Percentiles rank a stretch among this genome's conserved stretches.
These are phyloP conservation scores for Pyrochroa serraticornis DNA, from an alignment of 2,888 invertebrate species.

Conservation along the genomic window DNA sequence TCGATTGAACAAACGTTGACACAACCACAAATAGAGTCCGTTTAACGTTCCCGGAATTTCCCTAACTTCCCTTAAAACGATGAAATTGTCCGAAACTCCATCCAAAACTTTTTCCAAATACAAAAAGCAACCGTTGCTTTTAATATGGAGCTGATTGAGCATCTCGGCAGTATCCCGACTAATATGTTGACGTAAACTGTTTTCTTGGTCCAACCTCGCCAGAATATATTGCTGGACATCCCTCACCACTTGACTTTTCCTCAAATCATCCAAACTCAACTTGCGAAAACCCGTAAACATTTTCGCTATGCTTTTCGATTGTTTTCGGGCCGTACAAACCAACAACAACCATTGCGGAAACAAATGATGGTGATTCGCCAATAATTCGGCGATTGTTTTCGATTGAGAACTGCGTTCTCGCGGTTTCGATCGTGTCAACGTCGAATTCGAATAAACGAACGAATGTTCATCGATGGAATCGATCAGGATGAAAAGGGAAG, in stretches of 20 bases:
- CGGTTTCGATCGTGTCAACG: conserved; percentile 61
- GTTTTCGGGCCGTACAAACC: conserved; percentile 85
- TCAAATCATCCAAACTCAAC: conserved; percentile 87
- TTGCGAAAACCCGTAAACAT: conserved; percentile 90
- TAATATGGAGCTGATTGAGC: conserved; percentile 92
- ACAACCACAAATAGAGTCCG: conserved; percentile 93
- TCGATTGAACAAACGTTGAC: conserved; percentile 89
- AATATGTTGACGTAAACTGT: conserved; percentile 84
- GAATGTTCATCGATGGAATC: conserved; percentile 91
- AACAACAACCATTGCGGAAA: conserved; percentile 93
- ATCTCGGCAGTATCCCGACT: conserved; percentile 93
- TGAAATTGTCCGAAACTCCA: conserved; percentile 91
- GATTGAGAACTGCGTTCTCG: conserved; percentile 59
- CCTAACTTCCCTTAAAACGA: conserved; percentile 86
- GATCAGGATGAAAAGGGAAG: conserved; percentile 82
- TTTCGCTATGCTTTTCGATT: conserved; percentile 80
- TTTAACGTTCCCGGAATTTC: conserved; percentile 96
- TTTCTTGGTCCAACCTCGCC: conserved; percentile 87
- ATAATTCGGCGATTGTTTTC: conserved; percentile 78
- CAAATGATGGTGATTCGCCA: conserved; percentile 87
- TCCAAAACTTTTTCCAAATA: conserved; percentile 88
- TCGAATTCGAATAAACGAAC: conserved; percentile 64
- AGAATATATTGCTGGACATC: conserved; percentile 96
- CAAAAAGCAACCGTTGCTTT: conserved; percentile 91
- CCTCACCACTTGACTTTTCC: conserved; percentile 87